Evolutionary conservation across 1,140 invertebrate genomes (phyloP).

Genomic region (Panonychus citri): DNA sequence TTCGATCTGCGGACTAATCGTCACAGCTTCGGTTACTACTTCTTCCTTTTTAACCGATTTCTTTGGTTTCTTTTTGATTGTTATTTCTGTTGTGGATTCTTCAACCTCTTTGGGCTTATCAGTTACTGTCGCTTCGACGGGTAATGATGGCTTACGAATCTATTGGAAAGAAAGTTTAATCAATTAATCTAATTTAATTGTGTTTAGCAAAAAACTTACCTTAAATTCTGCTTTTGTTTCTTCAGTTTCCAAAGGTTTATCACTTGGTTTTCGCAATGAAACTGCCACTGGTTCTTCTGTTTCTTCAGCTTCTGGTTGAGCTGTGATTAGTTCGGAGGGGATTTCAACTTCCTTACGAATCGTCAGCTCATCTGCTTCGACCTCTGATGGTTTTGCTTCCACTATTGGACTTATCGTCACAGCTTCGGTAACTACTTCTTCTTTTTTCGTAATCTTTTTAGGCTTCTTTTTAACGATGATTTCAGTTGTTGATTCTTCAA

Average conservation of each 20-base stretch:
- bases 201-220: neutral
- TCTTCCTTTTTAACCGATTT: neutral
- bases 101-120: conserved; percentile 13
- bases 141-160: neutral
- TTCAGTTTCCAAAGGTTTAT: neutral
- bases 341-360: neutral
- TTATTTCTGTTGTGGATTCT: conserved; percentile 19
- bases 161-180: no score
- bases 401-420: neutral
- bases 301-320: neutral
- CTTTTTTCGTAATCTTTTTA: neutral
- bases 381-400: neutral
- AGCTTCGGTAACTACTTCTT: neutral
- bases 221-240: neutral
- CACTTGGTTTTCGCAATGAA: neutral
- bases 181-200: no score
- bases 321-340: no score
- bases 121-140: neutral
- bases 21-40: neutral
- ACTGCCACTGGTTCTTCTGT: neutral
- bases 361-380: neutral
- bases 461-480: neutral
- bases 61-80: conserved; percentile 7
- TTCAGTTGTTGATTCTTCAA: neutral
- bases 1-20: conserved; percentile 1